These are phyloP conservation scores for Brachylomia viminalis DNA, from an alignment of 2,888 invertebrate species.

Conservation along the genomic window DNA sequence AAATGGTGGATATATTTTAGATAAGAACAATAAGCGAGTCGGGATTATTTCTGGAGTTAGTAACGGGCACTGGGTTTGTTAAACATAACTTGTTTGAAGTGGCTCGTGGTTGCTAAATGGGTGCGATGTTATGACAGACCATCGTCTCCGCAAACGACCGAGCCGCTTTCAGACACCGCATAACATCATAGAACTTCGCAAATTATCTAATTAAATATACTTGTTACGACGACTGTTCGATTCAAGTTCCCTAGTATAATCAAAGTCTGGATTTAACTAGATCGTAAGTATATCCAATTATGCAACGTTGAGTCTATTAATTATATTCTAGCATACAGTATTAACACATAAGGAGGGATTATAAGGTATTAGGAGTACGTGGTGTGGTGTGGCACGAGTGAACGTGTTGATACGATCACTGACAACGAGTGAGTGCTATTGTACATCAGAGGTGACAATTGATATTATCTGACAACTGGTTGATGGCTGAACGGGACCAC, in stretches of 20 bases:
- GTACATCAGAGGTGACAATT: slow-evolving; percentile 74
- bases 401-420: slow-evolving; percentile 73
- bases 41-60: slow-evolving; percentile 70
- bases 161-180: slow-evolving; percentile 50
- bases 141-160: slow-evolving; percentile 69
- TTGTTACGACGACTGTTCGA: slow-evolving; percentile 43
- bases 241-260: slow-evolving; percentile 44
- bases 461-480: slow-evolving; percentile 80
- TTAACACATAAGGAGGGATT: slow-evolving; percentile 68
- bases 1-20: slow-evolving; percentile 34
- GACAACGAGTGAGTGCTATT: slow-evolving; percentile 74
- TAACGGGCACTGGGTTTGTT: slow-evolving; percentile 66
- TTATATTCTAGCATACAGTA: slow-evolving; percentile 52
- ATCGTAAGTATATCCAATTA: slow-evolving; percentile 55
- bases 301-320: slow-evolving; percentile 55
- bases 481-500: slow-evolving; percentile 81
- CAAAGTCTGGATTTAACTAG: slow-evolving; percentile 45
- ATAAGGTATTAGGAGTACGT: slow-evolving; percentile 69
- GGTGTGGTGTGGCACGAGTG: slow-evolving; percentile 51
- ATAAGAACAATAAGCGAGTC: slow-evolving; percentile 33
- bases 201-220: slow-evolving; percentile 53
- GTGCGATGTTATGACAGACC: slow-evolving; percentile 79
- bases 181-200: slow-evolving; percentile 49
- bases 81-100: slow-evolving; percentile 77
- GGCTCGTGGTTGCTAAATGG: slow-evolving; percentile 71